Evolutionary conservation across 1,140 invertebrate genomes (phyloP), one percentile per base, ranked within the genome.

Genomic region (Sitophilus oryzae): DNA sequence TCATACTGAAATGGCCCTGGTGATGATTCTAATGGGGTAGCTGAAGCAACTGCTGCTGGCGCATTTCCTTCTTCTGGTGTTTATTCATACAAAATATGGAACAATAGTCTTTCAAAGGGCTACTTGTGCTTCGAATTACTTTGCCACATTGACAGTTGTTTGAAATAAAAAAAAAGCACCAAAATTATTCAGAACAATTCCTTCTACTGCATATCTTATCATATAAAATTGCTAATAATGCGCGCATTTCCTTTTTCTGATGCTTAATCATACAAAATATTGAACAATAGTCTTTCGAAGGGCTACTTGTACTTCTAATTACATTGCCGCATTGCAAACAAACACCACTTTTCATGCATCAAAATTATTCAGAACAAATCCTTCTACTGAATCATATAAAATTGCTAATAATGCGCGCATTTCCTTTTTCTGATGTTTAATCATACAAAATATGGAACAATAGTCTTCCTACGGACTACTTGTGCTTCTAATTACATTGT

Each of bases 301-400:
- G 78, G 11, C 73, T 51, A 76, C 75, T 56, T 72, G 77, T 73
- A 36, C 83, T 82, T 56, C 84, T 76, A 57, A 91, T 89, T 50
- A 89, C 86, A 76, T 88, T 90, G 68, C 90, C 87, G 74, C 90
- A 93, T 64, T 86, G 81, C 46, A 84, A 75, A 72, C 89, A 91
- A 11, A 87, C 84, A 40, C 87, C 87, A 41, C 87, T 88, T 74
- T 91, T 88, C 62, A 85, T 83, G 66, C 91, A 89, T 14, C n/a
- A n/a, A n/a, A n/a, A n/a, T n/a, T n/a, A n/a, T n/a, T n/a, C n/a
- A n/a, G n/a, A n/a, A n/a, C n/a, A n/a, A n/a, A n/a, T n/a, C n/a
- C n/a, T n/a, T n/a, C n/a, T n/a, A n/a, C n/a, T n/a, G n/a, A n/a
- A n/a, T n/a, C n/a, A n/a, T n/a, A n/a, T n/a, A n/a, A n/a, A n/a